These are phyloP conservation scores for Lemur catta DNA, from an alignment of 2,797 vertebrate genomes.

Conservation along the genomic window DNA sequence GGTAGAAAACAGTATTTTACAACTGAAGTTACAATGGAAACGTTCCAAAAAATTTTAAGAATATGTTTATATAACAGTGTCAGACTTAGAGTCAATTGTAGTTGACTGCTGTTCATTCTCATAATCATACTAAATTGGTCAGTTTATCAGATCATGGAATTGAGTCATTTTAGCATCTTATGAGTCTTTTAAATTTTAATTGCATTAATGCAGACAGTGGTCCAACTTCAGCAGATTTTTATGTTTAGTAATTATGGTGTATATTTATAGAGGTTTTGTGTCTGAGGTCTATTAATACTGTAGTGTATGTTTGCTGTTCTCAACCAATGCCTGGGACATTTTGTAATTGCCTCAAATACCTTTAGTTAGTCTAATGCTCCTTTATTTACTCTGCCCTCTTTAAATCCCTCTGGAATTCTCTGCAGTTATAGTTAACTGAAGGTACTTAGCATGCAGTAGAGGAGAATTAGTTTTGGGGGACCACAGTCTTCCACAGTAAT, in stretches of 20 bases:
- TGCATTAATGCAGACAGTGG: background rate
- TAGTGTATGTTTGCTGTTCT: background rate
- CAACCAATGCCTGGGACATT: background rate
- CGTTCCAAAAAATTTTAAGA: background rate
- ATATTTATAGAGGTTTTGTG: background rate
- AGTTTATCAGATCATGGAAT: background rate
- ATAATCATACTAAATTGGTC: background rate
- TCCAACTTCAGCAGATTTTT: background rate
- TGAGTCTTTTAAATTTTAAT: constrained; percentile 23
- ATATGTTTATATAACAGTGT: background rate
- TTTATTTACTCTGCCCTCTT: background rate
- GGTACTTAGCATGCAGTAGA: background rate
- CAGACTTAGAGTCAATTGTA: background rate
- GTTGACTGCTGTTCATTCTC: background rate
- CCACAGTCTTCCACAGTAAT: background rate
- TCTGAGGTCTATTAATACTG: background rate
- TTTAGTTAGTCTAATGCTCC: background rate
- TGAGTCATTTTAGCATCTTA: background rate
- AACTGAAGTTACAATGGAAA: background rate
- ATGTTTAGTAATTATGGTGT: background rate
- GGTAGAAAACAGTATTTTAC: background rate
- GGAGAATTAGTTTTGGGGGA: background rate
- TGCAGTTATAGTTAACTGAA: background rate
- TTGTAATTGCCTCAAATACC: background rate
- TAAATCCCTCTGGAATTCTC: background rate